Conservation (phyloP, 2,113 vertebrate genomes). For the Emydura subglobosa region DNA sequence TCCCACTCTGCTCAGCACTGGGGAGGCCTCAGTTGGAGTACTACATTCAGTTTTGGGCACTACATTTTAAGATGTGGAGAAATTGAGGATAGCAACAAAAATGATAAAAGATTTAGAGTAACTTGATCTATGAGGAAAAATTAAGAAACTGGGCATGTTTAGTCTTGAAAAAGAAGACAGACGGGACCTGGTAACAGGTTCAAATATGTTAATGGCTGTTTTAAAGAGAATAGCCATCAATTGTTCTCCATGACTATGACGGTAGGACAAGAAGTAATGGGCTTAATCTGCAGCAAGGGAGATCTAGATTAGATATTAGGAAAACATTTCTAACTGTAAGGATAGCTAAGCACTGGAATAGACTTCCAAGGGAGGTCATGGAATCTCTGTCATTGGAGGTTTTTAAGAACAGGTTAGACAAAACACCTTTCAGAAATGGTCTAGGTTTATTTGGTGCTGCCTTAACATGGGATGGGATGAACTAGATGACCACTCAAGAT, state of each 20-base stretch:
- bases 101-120: not conserved
- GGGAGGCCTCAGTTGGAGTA: not conserved
- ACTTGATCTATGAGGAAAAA: not conserved
- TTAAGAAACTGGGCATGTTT: not conserved
- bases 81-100: not conserved
- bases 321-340: not conserved
- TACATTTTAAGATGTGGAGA: not conserved
- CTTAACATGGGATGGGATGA: not conserved
- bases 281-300: not conserved
- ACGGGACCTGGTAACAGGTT: not conserved
- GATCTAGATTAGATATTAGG: not conserved
- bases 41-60: not conserved
- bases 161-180: not conserved
- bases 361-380: not conserved
- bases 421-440: not conserved
- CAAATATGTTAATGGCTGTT: not conserved
- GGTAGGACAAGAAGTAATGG: not conserved
- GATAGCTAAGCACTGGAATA: not conserved
- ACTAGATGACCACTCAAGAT: not conserved
- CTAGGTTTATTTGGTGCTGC: not conserved
- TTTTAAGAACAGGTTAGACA: not conserved
- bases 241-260: not conserved
- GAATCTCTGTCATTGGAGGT: not conserved
- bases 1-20: not conserved
- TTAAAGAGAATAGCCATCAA: not conserved